Percentiles rank a stretch among this genome's conserved stretches.
phyloP scores from a whole-genome alignment of 1,140 invertebrate species.

The Caenorhabditis tropicalis region DNA sequence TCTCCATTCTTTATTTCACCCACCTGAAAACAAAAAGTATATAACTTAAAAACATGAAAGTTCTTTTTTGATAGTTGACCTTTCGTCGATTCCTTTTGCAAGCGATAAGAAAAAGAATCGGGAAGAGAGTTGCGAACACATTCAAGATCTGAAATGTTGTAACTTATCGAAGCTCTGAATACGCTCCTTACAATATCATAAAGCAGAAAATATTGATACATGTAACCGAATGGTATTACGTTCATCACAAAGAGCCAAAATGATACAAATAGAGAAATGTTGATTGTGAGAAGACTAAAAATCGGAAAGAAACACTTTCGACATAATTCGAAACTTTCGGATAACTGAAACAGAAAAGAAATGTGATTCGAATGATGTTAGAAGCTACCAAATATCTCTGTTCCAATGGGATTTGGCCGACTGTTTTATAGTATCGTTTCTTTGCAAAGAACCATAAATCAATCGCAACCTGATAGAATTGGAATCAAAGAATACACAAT shows the following conservation, averaged over 20 bases:
- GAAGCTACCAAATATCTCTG: neutral
- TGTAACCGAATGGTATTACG: neutral
- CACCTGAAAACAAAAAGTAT: too few species aligned
- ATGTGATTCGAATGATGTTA: neutral
- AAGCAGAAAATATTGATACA: neutral
- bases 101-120: neutral
- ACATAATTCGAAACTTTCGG: neutral
- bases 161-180: neutral
- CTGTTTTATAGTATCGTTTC: neutral
- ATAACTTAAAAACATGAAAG: neutral
- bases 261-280: neutral
- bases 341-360: neutral
- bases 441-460: neutral
- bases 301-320: neutral
- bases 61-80: neutral
- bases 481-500: neutral
- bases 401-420: neutral
- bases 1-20: neutral
- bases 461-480: neutral
- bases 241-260: neutral
- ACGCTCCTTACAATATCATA: neutral
- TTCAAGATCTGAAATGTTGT: neutral
- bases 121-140: neutral
- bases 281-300: neutral
- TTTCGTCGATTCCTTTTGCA: neutral